Conservation (phyloP, 2,113 vertebrate species). For the Pagrus major region DNA sequence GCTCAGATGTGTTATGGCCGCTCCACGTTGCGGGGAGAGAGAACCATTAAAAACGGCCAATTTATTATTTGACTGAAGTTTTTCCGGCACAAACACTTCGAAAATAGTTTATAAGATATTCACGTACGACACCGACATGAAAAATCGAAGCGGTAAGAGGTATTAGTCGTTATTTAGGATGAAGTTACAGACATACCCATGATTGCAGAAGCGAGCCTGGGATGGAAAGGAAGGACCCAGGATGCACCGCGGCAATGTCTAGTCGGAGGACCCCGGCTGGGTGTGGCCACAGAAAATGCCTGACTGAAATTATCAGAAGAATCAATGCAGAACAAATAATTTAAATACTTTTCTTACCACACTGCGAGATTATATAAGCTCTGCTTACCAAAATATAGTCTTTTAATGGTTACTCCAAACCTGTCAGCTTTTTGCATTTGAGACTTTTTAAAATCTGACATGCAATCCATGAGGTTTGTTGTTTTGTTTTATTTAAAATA, state of each 20-base stretch:
- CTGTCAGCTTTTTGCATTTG: neutral
- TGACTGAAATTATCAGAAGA: slow-evolving; percentile 45
- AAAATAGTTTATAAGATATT: neutral
- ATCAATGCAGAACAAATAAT: neutral
- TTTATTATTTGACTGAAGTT: rapidly evolving
- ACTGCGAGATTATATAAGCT: too few relatives aligned
- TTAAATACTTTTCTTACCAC: neutral
- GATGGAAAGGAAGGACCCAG: slow-evolving; percentile 85
- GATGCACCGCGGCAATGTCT: slow-evolving; percentile 79
- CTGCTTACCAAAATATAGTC: neutral
- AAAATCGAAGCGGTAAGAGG: rapidly evolving
- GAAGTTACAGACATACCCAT: slow-evolving; percentile 81
- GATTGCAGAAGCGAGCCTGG: slow-evolving; percentile 78
- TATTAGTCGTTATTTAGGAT: neutral
- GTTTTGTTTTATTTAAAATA: neutral
- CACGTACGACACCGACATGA: rapidly evolving
- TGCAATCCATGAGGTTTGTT: neutral
- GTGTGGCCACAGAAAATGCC: slow-evolving; percentile 51
- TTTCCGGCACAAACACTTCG: neutral
- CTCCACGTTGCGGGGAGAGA: slow-evolving; percentile 77
- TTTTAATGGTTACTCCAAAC: neutral
- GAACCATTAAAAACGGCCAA: rapidly evolving
- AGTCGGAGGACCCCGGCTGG: slow-evolving; percentile 53
- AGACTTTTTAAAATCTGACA: neutral
- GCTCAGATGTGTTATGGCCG: slow-evolving; percentile 53